Percentiles rank a stretch among this genome's conserved stretches.
These are phyloP conservation scores for Pangasius krempfi DNA, from an alignment of 2,797 vertebrate species.

Conservation along the genomic window DNA sequence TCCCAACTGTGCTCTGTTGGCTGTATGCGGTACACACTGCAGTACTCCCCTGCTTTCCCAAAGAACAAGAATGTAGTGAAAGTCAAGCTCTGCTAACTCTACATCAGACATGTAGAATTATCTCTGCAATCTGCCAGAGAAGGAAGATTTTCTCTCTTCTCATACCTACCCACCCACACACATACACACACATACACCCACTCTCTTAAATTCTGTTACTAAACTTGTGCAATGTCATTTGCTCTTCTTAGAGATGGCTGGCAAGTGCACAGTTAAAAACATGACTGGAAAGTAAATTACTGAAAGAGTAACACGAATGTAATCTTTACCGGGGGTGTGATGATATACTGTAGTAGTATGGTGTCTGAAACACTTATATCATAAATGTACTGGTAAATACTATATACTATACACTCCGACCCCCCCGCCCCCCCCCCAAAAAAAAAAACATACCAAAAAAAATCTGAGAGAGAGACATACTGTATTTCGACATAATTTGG, in stretches of 20 bases:
- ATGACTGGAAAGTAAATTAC: not conserved
- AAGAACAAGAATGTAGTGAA: not conserved
- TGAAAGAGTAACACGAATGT: not conserved
- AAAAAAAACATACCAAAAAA: too few species aligned
- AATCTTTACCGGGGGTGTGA: not conserved
- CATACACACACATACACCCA: not conserved
- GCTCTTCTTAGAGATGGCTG: not conserved
- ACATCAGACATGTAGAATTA: not conserved
- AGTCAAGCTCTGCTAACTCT: not conserved
- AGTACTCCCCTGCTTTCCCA: not conserved
- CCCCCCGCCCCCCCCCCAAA: not conserved
- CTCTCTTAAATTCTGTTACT: not conserved
- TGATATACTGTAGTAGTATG: not conserved
- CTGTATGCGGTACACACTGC: not conserved
- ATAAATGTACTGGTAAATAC: not conserved
- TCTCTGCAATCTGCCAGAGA: conserved; percentile 42
- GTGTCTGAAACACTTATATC: not conserved
- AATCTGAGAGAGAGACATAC: not conserved
- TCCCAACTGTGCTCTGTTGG: conserved; percentile 2
- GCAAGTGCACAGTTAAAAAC: not conserved
- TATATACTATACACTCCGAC: not conserved
- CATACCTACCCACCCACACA: not conserved
- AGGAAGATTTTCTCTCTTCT: not conserved
- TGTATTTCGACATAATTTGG: not conserved
- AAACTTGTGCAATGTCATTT: not conserved